A percentile compares a stretch with the other conserved stretches of the same genome.
Evolutionary conservation across 2,888 invertebrate species (phyloP).

Genomic region (Hydropsyche betteni): DNA sequence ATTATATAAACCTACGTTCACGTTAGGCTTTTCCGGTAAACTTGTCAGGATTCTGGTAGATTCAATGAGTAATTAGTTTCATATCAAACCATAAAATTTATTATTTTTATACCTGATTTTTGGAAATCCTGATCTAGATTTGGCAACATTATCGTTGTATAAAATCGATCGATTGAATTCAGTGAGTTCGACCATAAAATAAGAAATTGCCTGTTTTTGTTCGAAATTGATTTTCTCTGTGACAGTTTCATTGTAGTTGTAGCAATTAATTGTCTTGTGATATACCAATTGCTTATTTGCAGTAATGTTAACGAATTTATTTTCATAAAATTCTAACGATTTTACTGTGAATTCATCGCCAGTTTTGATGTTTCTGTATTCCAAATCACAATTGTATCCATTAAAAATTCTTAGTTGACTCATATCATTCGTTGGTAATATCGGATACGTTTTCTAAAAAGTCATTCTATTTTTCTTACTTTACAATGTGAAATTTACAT

Average conservation of each 20-base stretch:
- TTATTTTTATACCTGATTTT: slow-evolving; percentile 62
- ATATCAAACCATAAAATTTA: too few species aligned
- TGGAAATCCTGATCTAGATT: slow-evolving; percentile 67
- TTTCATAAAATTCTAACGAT: slow-evolving; percentile 56
- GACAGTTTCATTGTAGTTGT: slow-evolving; percentile 55
- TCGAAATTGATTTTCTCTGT: slow-evolving; percentile 54
- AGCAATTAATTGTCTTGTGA: slow-evolving; percentile 50
- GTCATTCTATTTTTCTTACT: neutral
- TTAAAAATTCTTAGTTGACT: slow-evolving; percentile 72
- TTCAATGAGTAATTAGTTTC: neutral
- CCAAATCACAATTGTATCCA: slow-evolving; percentile 61
- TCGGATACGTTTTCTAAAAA: slow-evolving; percentile 68
- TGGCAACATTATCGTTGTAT: slow-evolving; percentile 63
- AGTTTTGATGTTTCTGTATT: slow-evolving; percentile 63
- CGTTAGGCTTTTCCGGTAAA: slow-evolving; percentile 19
- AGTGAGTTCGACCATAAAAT: slow-evolving; percentile 52
- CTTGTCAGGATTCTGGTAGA: slow-evolving; percentile 46
- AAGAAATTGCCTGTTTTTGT: slow-evolving; percentile 58
- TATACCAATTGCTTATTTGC: slow-evolving; percentile 51
- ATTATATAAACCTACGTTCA: slow-evolving; percentile 43
- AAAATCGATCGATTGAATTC: slow-evolving; percentile 42
- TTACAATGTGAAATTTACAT: neutral
- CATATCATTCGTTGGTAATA: slow-evolving; percentile 64
- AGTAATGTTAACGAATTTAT: slow-evolving; percentile 55
- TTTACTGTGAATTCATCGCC: slow-evolving; percentile 58